Base-by-base conservation (phyloP, 2,113 vertebrate species). In the Xiphophorus maculatus region DNA sequence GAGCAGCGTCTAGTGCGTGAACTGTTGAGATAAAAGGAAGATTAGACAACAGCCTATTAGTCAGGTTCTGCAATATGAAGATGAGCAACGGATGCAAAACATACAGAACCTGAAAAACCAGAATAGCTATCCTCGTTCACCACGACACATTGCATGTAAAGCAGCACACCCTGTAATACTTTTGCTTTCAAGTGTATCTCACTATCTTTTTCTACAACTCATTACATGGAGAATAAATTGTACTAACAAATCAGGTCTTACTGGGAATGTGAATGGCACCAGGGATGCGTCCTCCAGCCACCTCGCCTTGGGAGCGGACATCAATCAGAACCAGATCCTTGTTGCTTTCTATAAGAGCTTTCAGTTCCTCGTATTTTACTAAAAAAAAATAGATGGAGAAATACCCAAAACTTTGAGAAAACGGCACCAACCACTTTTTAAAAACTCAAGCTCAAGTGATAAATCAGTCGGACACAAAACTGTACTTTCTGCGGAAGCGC, bases 181-280 rank as follows among this genome's bases (percentile, higher is more conserved):
- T 48, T 13, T 5, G 8, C 35, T 17, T 32, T 22, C 32, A 19
- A 25, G 22, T 32, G 5, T 1, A 32, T 10, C 4, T 28, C 17
- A 11, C 6, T 68, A 19, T 29, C 5, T 27, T 32, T 17, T 30
- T 33, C 10, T 30, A 32, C 22, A 13, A n/a, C 19, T 64, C 17
- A n/a, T 3, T 65, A 14, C 13, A 13, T 66, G 3, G 22, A 60
- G 28, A 65, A 28, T 1, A 13, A 44, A 29, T 19, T 4, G 48
- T 10, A 32, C 32, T 19, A 66, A 30, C 0, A 15, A 42, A 54
- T 11, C 4, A 54, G 67, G 30, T 29, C 71, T 90, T 37, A 95
- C 95, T 27, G 76, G 95, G 95, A 37, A 95, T 94, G 74, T 95
- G 79, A 35, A 95, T 60, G 0, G 94, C 92, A 66, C 92, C 89